Evolutionary conservation across 2,797 vertebrate genomes (phyloP), one percentile per base, ranked within the genome.

Genomic region (Yasuhikotakia modesta): DNA sequence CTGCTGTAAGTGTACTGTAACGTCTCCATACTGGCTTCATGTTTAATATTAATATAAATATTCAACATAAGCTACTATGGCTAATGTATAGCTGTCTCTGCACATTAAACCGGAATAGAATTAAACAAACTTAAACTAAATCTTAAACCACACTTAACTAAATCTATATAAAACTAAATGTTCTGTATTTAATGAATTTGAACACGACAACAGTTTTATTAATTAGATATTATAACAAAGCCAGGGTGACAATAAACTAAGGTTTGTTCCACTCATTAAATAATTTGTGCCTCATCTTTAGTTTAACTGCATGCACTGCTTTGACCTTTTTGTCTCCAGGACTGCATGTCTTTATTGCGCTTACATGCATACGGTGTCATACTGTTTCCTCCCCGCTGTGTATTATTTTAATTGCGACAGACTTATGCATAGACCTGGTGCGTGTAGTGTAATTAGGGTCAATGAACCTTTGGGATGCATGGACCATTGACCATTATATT

Each of bases 401-500:
- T 76, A 91, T 90, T 90, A 89, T 90, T 90, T 90, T 92, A 93
- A 91, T 91, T 88, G 91, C 90, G 89, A 90, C 87, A 92, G 89
- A 91, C 90, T 89, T 91, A 89, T 88, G 89, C 89, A 87, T 90
- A 88, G 90, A 88, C 87, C 85, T 69, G 86, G 85, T 79, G 65
- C 89, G 86, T 93, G 92, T 92, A 89, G 87, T 90, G 89, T 93
- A 92, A 93, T 94, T 92, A 93, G 89, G 86, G 89, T 88, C 92
- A 92, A 92, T 92, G 91, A 93, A 92, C 91, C 91, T 91, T 87
- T 79, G 67, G 88, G 84, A 88, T 90, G 85, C 90, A 92, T 76
- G 89, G 90, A 63, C 91, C 93, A 93, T 93, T 93, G 93, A 91
- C 90, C 89, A 90, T 86, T 88, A 91, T 92, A 94, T 93, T 92